phyloP scores from a whole-genome alignment of 2,113 vertebrate species.

The chimpanzee (Pan troglodytes) region DNA sequence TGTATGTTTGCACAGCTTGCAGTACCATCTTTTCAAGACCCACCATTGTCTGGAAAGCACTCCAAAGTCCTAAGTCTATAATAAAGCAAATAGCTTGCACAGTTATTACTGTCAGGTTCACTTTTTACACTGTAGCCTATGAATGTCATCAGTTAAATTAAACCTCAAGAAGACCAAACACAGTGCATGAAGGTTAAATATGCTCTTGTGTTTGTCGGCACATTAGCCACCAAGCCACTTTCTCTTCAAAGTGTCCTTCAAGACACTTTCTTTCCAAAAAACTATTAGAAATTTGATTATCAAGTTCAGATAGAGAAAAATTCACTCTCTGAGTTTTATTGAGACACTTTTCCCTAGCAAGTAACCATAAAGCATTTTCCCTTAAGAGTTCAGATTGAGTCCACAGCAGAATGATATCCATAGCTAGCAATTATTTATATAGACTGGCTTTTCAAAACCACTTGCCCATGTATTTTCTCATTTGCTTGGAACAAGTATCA shows the following conservation, averaged over 20 bases:
- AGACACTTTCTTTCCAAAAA: background rate
- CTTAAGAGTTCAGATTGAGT: background rate
- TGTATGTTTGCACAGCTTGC: constrained; percentile 34
- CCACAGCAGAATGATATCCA: background rate
- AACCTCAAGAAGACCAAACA: constrained; percentile 63
- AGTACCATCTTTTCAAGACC: constrained; percentile 73
- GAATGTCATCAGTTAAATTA: constrained; percentile 57
- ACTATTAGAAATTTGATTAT: background rate
- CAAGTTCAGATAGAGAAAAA: background rate
- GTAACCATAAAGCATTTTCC: background rate
- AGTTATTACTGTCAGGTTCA: constrained; percentile 41
- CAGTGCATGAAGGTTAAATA: constrained; percentile 2
- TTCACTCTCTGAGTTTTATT: background rate
- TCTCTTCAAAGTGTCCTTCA: background rate
- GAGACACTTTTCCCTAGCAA: background rate
- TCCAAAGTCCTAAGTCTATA: constrained; percentile 62
- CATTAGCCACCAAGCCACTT: background rate
- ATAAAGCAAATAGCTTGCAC: constrained; percentile 61
- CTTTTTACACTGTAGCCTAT: constrained; percentile 21
- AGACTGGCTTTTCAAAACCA: background rate
- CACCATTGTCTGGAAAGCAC: constrained; percentile 65
- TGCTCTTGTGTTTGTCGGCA: background rate
- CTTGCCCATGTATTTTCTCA: background rate
- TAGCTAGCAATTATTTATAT: background rate
- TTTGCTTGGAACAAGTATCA: background rate